phyloP scores from a whole-genome alignment of 2,113 vertebrate species.

The Verasper variegatus region DNA sequence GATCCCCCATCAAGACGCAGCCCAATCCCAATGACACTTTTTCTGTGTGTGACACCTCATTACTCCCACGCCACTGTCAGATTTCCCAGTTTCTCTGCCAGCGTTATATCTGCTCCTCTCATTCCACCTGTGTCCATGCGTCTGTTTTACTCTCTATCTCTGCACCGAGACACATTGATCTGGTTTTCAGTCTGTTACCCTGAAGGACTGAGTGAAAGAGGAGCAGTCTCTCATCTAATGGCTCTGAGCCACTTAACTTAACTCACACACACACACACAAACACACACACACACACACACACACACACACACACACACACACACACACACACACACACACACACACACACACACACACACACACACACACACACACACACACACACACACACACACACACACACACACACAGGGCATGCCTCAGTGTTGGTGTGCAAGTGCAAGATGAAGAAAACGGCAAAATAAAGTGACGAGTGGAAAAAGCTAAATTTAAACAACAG shows the following conservation, averaged over 20 bases:
- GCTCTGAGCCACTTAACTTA: constrained; percentile 1
- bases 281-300: no score
- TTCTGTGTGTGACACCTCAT: constrained; percentile 35
- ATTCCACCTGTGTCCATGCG: not conserved
- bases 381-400: not conserved
- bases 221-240: constrained; percentile 22
- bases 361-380: not conserved
- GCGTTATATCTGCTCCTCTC: constrained; percentile 8
- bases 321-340: no score
- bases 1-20: constrained; percentile 7
- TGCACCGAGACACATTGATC: constrained; percentile 36
- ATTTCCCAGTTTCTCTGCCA: constrained; percentile 18
- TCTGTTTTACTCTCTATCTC: not conserved
- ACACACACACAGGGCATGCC: no score
- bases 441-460: not conserved
- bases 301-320: no score
- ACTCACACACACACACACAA: not conserved
- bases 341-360: no score
- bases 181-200: not conserved
- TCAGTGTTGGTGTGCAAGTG: not conserved
- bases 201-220: constrained; percentile 29
- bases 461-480: not conserved
- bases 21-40: constrained; percentile 15
- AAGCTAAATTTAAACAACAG: not conserved
- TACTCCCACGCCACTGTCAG: constrained; percentile 35